These are phyloP conservation scores for Phocides pigmalion DNA, from an alignment of 1,140 invertebrate species.

Conservation along the genomic window DNA sequence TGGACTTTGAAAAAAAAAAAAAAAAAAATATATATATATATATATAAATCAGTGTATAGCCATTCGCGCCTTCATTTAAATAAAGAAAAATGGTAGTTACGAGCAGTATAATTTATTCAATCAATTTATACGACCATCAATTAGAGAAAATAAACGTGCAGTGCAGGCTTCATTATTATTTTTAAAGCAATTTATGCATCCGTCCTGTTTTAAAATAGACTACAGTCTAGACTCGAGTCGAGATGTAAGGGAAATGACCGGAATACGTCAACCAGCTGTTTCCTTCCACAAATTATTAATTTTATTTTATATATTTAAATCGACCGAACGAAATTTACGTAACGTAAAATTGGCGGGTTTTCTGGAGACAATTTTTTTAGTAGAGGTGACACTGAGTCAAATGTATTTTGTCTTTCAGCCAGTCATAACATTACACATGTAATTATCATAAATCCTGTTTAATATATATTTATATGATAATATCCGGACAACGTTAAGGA, in stretches of 20 bases:
- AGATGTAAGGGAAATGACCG: constrained; percentile 1
- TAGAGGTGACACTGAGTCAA: not conserved
- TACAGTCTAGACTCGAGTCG: not conserved
- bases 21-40: too few relatives aligned
- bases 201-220: constrained; percentile 1
- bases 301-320: not conserved
- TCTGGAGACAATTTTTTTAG: not conserved
- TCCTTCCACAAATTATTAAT: constrained; percentile 5
- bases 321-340: not conserved
- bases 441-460: too few relatives aligned
- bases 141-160: constrained; percentile 1
- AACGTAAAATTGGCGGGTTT: constrained; percentile 5
- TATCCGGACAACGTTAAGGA: not conserved
- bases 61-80: constrained; percentile 1
- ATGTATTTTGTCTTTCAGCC: not conserved
- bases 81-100: constrained; percentile 4
- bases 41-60: not conserved
- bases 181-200: constrained; percentile 2
- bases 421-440: not conserved
- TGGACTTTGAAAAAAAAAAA: too few relatives aligned
- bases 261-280: constrained; percentile 5
- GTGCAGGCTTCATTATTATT: constrained; percentile 1
- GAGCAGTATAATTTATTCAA: not conserved
- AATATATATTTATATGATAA: not conserved
- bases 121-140: not conserved